Evolutionary conservation across 2,113 vertebrate species (phyloP).

Genomic region (Balaeniceps rex): DNA sequence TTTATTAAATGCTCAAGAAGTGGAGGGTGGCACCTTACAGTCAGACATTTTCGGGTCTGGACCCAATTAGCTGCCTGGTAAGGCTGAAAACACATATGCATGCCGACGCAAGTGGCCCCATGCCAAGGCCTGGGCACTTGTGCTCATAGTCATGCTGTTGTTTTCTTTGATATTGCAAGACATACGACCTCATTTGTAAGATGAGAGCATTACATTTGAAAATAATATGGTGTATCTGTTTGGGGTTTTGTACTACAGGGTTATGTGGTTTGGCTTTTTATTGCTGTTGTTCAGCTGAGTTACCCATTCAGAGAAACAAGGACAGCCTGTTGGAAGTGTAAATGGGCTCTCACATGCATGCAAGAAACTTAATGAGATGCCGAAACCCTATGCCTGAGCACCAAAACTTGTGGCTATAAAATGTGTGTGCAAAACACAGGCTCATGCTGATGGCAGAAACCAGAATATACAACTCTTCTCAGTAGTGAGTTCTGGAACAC

Average conservation of each 20-base stretch:
- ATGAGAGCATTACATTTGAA: background rate
- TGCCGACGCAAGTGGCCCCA: background rate
- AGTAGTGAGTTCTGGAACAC: background rate
- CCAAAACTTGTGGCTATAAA: background rate
- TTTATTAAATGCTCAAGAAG: constrained; percentile 25
- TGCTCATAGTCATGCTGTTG: background rate
- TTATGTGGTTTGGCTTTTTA: background rate
- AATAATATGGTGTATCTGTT: background rate
- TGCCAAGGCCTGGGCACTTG: background rate
- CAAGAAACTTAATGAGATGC: background rate
- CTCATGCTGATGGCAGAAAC: background rate
- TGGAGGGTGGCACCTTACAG: background rate
- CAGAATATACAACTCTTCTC: background rate
- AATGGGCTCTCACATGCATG: background rate
- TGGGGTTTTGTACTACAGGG: background rate
- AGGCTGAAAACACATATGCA: constrained; percentile 9
- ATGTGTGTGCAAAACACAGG: background rate
- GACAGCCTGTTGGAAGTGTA: background rate
- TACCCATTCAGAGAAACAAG: background rate
- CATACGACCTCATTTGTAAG: background rate
- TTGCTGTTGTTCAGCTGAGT: background rate
- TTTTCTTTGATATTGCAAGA: background rate
- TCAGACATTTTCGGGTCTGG: background rate
- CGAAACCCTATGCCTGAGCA: background rate
- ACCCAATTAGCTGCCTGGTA: constrained; percentile 4